Evolutionary conservation across 1,140 invertebrate species (phyloP), one percentile per base, ranked within the genome.

Genomic region (Diuraphis noxia): DNA sequence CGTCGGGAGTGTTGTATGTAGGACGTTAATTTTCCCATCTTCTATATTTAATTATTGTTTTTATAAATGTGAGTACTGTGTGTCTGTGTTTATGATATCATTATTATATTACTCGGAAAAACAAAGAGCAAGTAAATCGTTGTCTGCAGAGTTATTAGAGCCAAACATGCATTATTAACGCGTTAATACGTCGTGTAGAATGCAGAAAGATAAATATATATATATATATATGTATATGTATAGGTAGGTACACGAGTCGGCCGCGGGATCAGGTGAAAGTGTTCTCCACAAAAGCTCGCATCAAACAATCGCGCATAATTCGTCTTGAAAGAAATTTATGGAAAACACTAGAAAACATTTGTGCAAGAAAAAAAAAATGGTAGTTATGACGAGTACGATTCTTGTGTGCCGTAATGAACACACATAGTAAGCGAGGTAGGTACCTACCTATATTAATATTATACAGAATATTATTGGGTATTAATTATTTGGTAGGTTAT

Each of bases 21-120:
- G 89, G 41, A 91, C 89, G 89, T 81, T 49, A 89, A 89, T 89
- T 79, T 43, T 63, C 49, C 38, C 87, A 40, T 88, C 25, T 88
- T 88, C 25, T 38, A 40, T 38, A 40, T 13, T 88, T 84, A 84
- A 84, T 84, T 84, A 43, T 84, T 84, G 7, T 81, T 84, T 87
- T 52, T 84, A 43, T 23, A 49, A 23, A 49, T 49, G 19, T 52
- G 7, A 23, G 25, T 63, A 30, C n/a, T n/a, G n/a, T n/a, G 4
- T 30, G n/a, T 72, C n/a, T n/a, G 34, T 6, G 6, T 17, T 17
- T n/a, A 72, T 17, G 30, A 72, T 72, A 72, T 49, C 21, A 49
- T 72, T 72, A 72, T 72, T 49, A 49, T 49, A 49, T 49, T n/a
- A 34, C 36, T 56, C 46, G 86, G 86, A 56, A 88, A 88, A 88